Conservation (phyloP, 2,888 invertebrate species). For the Glyphotaelius pellucidus region DNA sequence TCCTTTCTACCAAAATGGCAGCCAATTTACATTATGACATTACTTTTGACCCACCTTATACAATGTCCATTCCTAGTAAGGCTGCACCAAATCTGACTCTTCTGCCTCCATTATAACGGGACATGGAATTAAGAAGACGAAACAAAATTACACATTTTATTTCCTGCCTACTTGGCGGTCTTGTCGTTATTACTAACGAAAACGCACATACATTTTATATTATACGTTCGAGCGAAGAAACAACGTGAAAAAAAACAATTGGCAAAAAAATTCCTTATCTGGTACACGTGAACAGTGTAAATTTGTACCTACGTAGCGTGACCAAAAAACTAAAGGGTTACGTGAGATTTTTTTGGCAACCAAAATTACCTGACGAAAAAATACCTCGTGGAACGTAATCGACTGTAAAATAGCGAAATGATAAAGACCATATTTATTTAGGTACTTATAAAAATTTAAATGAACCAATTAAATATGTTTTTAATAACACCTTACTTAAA, state of each 20-base stretch:
- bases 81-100: constrained; percentile 22
- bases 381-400: neutral
- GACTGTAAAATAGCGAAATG: neutral
- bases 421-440: neutral
- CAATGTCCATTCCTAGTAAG: constrained; percentile 37
- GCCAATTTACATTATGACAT: too few species aligned
- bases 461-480: neutral
- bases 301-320: neutral
- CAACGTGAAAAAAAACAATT: neutral
- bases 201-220: neutral
- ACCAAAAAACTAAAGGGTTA: constrained; percentile 2
- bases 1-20: too few species aligned
- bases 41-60: too few species aligned
- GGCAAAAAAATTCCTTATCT: neutral
- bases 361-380: neutral
- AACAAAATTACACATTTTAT: constrained; percentile 14
- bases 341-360: neutral
- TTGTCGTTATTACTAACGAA: neutral
- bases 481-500: neutral
- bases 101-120: constrained; percentile 17
- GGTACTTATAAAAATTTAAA: neutral
- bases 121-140: constrained; percentile 18
- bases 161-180: neutral
- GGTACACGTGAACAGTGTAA: neutral
- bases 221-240: neutral